Conservation (phyloP, 1,140 invertebrate species). For the Cotesia vestalis region DNA sequence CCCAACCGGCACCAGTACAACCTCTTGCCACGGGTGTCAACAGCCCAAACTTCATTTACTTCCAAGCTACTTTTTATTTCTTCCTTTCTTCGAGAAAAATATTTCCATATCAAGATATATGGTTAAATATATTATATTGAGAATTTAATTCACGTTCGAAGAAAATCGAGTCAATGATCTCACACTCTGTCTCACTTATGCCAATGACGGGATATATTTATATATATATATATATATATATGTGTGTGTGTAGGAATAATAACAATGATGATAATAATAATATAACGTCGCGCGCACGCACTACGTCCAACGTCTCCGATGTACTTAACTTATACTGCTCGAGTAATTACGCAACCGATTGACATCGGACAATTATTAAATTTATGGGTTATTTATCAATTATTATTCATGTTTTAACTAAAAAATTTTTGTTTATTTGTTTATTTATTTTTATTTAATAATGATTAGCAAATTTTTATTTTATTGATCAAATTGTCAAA, state of each 20-base stretch:
- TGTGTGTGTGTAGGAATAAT: neutral
- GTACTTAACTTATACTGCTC: neutral
- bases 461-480: too few relatives aligned
- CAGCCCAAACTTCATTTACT: too few relatives aligned
- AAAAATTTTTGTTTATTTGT: too few relatives aligned
- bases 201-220: neutral
- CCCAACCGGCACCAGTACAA: neutral
- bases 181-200: conserved; percentile 16
- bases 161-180: conserved; percentile 40
- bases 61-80: too few relatives aligned
- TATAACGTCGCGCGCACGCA: conserved; percentile 25
- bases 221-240: too few relatives aligned
- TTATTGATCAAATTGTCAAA: too few relatives aligned
- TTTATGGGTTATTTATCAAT: conserved; percentile 18
- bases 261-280: neutral
- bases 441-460: too few relatives aligned
- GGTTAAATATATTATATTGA: neutral
- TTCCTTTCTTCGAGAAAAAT: too few relatives aligned
- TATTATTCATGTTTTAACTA: neutral
- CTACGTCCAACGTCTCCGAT: too few relatives aligned
- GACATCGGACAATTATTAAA: conserved; percentile 26
- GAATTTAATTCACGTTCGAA: conserved; percentile 8
- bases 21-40: too few relatives aligned
- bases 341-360: conserved; percentile 32
- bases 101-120: too few relatives aligned